Conservation (phyloP, 2,113 vertebrate genomes). For the Microtus pennsylvanicus region DNA sequence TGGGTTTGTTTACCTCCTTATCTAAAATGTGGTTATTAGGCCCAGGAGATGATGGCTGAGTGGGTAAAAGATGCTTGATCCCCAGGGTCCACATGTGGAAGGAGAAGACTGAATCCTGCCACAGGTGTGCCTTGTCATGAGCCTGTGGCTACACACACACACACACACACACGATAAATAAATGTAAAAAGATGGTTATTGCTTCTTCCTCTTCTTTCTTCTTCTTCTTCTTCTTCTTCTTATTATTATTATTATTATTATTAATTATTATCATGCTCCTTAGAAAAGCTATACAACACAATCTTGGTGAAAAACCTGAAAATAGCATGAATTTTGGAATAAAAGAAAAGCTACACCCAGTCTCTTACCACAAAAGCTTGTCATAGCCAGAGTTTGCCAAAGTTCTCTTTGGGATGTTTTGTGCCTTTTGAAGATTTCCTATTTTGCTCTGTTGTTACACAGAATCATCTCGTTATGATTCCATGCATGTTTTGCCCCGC, state of each 20-base stretch:
- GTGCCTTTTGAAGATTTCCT: slow-evolving; percentile 6
- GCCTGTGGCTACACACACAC: no score
- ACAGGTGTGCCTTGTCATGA: not conserved
- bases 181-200: not conserved
- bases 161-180: not conserved
- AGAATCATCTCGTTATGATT: not conserved
- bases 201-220: no score
- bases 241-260: no score
- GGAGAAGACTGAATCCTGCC: not conserved
- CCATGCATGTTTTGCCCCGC: not conserved
- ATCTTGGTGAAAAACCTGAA: not conserved
- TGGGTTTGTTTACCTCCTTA: not conserved
- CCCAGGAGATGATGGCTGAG: not conserved
- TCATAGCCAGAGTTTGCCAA: not conserved
- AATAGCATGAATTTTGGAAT: not conserved
- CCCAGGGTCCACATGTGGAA: not conserved
- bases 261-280: not conserved
- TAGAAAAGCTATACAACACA: not conserved
- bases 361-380: not conserved
- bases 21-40: not conserved
- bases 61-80: not conserved
- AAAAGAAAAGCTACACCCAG: slow-evolving; percentile 16
- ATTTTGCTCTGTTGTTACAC: slow-evolving; percentile 36
- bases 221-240: no score
- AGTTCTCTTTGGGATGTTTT: slow-evolving; percentile 11